A percentile compares a stretch with the other conserved stretches of the same genome.
Conservation (phyloP, 2,888 invertebrate species). For the Scaptodrosophila latifasciaeformis region DNA sequence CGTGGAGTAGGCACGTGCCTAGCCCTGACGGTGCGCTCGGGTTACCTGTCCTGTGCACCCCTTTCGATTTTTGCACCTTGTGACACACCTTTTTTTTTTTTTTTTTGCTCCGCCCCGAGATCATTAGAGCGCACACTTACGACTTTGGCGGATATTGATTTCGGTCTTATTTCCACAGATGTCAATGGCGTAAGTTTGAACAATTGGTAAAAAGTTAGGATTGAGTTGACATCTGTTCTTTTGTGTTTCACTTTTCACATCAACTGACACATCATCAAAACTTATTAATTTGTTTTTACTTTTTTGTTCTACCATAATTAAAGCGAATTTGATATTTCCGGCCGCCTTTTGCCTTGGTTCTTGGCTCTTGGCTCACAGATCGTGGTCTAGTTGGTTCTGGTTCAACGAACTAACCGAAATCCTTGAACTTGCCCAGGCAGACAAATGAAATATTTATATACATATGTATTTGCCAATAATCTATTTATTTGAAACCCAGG, state of each 20-base stretch:
- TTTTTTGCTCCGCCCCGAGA: conserved; percentile 43
- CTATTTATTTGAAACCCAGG: conserved; percentile 43
- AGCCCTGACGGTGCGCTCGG: conserved; percentile 43
- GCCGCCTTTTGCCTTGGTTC: conserved; percentile 21
- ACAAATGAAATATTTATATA: conserved; percentile 52
- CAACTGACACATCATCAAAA: conserved; percentile 35
- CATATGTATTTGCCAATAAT: conserved; percentile 62
- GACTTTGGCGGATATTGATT: conserved; percentile 66
- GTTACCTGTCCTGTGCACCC: conserved; percentile 27
- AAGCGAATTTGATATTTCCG: conserved; percentile 71
- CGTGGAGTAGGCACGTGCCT: conserved; percentile 47
- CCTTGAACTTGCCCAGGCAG: conserved; percentile 62
- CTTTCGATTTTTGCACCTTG: conserved; percentile 17
- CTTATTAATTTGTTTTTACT: conserved; percentile 62
- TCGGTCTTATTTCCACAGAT: conserved; percentile 32
- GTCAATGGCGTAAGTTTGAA: conserved; percentile 2
- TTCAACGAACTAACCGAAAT: conserved; percentile 63
- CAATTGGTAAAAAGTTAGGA: background rate
- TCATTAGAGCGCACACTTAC: conserved; percentile 59
- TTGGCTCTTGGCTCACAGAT: conserved; percentile 11
- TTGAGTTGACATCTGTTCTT: conserved; percentile 49
- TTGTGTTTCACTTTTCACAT: conserved; percentile 57
- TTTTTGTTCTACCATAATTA: conserved; percentile 49
- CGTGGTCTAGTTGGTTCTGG: conserved; percentile 30
- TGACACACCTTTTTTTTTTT: conserved; percentile 28